A percentile compares a stretch with the other conserved stretches of the same genome.
Evolutionary conservation across 2,797 vertebrate genomes (phyloP).

Genomic region (Pantherophis alleghaniensis): DNA sequence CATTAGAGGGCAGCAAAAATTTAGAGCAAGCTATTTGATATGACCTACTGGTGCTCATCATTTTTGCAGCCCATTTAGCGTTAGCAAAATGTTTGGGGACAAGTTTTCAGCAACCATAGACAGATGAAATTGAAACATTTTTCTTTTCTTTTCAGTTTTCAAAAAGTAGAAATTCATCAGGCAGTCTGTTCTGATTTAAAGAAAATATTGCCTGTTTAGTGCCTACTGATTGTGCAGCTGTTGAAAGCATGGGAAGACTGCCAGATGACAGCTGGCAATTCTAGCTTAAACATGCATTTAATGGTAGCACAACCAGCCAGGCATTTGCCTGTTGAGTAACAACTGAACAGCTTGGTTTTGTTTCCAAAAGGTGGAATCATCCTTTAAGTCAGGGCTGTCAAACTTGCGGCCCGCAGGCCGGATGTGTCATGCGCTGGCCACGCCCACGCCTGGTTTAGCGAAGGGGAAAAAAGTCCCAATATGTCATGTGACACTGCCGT

Average conservation of each 20-base stretch:
- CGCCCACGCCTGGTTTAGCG: too few relatives aligned
- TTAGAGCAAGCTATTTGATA: neutral
- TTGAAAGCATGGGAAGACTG: neutral
- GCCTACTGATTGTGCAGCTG: neutral
- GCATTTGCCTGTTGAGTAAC: neutral
- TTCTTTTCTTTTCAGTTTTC: neutral
- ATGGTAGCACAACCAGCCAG: neutral
- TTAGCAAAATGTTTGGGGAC: neutral
- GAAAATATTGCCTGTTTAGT: neutral
- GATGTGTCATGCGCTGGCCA: too few relatives aligned
- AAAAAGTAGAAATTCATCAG: neutral
- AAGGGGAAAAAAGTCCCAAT: too few relatives aligned
- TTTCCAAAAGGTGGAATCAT: neutral
- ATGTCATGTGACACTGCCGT: rapidly evolving
- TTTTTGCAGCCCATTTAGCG: neutral
- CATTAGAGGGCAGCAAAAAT: neutral
- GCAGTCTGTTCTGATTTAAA: neutral
- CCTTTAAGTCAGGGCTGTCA: neutral
- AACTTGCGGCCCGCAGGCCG: rapidly evolving
- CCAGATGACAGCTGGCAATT: neutral
- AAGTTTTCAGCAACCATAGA: neutral
- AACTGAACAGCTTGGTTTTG: neutral
- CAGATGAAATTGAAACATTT: neutral
- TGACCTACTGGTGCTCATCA: neutral
- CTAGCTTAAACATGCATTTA: neutral